These are phyloP conservation scores for Acestrorhynchus altus DNA, from an alignment of 2,797 vertebrate species.

Conservation along the genomic window DNA sequence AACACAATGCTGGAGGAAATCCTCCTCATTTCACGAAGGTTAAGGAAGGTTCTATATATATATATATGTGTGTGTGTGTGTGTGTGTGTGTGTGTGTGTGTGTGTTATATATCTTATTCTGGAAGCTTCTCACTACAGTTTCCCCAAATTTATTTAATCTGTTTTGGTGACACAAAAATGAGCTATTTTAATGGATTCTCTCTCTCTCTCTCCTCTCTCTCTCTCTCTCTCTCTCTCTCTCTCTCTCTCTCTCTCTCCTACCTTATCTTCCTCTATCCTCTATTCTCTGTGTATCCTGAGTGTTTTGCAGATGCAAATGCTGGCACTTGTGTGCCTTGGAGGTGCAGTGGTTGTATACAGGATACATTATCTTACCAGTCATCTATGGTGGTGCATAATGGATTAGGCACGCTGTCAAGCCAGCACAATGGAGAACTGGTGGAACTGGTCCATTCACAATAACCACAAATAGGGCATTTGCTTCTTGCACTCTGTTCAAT, in stretches of 20 bases:
- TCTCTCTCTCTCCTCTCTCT: no score
- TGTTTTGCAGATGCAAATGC: conserved; percentile 8
- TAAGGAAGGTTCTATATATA: no score
- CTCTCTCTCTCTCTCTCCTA: neutral
- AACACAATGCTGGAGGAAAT: no score
- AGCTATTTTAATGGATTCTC: neutral
- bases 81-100: no score
- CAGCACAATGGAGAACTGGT: conserved; percentile 14
- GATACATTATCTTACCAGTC: conserved; percentile 40
- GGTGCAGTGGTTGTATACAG: neutral
- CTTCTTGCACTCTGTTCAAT: conserved; percentile 11
- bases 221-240: neutral
- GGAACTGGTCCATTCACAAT: conserved; percentile 10
- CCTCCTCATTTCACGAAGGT: no score
- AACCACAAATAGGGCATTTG: conserved; percentile 9
- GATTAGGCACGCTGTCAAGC: conserved; percentile 36
- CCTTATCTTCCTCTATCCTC: neutral
- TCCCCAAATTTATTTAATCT: neutral
- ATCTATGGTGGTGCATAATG: conserved; percentile 37
- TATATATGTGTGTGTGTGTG: no score
- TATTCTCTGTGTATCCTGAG: neutral
- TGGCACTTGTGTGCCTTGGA: neutral
- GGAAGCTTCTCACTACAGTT: neutral
- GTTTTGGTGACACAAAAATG: neutral
- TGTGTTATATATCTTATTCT: neutral